Conservation (phyloP, 2,113 vertebrate genomes). For the Spermophilus dauricus region DNA sequence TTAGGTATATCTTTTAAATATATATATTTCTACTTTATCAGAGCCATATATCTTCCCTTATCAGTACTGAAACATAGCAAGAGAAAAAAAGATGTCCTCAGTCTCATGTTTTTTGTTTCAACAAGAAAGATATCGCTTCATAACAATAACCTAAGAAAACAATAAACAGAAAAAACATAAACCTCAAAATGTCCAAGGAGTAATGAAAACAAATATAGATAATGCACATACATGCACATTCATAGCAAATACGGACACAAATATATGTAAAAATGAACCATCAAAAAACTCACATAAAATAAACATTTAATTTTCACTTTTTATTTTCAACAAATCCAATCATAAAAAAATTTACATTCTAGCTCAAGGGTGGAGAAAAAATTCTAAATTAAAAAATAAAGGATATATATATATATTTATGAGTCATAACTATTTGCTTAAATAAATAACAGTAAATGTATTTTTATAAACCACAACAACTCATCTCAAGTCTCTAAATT, state of each 20-base stretch:
- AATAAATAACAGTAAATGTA: neutral
- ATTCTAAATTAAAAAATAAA: neutral
- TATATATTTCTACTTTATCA: slow-evolving; percentile 74
- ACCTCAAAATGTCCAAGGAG: neutral
- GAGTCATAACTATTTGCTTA: neutral
- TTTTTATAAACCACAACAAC: neutral
- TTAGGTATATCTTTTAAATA: slow-evolving; percentile 64
- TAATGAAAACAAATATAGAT: slow-evolving; percentile 48
- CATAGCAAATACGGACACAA: neutral
- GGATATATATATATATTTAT: neutral
- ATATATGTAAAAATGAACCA: neutral
- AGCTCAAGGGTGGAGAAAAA: neutral
- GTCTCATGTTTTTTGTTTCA: slow-evolving; percentile 43
- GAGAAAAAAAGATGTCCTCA: accelerated
- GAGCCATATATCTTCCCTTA: slow-evolving; percentile 73
- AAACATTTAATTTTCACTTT: neutral
- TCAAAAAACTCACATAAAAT: neutral
- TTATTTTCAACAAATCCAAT: neutral
- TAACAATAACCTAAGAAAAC: slow-evolving; percentile 54
- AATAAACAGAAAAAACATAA: slow-evolving; percentile 9
- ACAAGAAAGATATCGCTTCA: slow-evolving; percentile 72
- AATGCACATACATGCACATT: neutral
- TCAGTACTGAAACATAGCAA: slow-evolving; percentile 69
- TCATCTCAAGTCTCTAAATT: neutral
- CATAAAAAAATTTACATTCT: slow-evolving; percentile 26